Evolutionary conservation across 1,140 invertebrate genomes (phyloP), one percentile per base, ranked within the genome.

Genomic region (Nixonia krombeini): DNA sequence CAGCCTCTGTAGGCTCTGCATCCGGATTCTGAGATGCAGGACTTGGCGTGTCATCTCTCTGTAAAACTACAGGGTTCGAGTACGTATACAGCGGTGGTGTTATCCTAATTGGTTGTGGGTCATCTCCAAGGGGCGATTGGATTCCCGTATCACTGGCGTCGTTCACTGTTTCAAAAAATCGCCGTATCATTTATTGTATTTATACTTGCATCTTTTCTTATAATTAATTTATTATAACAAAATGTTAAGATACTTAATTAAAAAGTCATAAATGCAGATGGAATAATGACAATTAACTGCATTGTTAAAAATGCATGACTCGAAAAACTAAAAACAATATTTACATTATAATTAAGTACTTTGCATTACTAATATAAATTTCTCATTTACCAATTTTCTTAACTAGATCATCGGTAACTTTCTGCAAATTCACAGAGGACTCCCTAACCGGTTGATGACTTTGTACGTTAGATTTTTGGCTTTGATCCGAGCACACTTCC

Each of bases 61-160:
- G 85, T 16, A 85, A 47, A 8, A 85, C 83, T 16, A 85, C 91
- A 1, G 90, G 89, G 80, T 92, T 92, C 0, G 92, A 92, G 68
- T 93, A 93, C 0, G 91, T 92, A 73, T 92, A 93, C 4, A 92
- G 78, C 2, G 91, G 90, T 17, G 91, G 91, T 6, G 90, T 90
- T 26, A 90, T 87, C 64, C 91, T 86, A 56, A 91, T 88, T 1
- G 91, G 91, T 37, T 91, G 87, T 1, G 90, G 90, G 74, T 92
- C 91, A 52, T 87, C 87, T n/a, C 81, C 78, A 4, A 85, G 64
- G 1, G 87, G 86, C n/a, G 87, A 87, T 44, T 75, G 71, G 13
- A 84, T 72, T 29, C 74, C 70, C 7, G 70, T 72, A 9, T 80
- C 78, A 18, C 52, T 76, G n/a, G 76, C 59, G 21, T 79, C 79